phyloP scores from a whole-genome alignment of 2,888 invertebrate species.

The Athalia cordata region DNA sequence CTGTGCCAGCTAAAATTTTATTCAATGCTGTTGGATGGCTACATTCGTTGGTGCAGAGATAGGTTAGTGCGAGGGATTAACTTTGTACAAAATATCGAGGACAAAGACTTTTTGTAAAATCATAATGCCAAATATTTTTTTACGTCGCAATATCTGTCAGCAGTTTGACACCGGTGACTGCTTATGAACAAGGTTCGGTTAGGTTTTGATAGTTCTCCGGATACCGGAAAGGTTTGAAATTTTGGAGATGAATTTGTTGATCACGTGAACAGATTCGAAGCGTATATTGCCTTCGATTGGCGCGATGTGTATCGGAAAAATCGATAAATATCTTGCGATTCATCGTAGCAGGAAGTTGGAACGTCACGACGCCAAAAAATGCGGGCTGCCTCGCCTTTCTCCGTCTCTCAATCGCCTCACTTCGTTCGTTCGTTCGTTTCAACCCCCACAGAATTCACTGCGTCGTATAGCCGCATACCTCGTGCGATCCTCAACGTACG shows the following conservation, averaged over 20 bases:
- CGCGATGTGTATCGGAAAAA: neutral
- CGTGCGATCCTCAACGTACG: constrained; percentile 64
- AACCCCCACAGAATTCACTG: constrained; percentile 21
- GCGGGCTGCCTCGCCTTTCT: constrained; percentile 17
- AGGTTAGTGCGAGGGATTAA: neutral
- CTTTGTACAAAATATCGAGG: neutral
- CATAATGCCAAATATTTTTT: too few relatives aligned
- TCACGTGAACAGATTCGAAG: neutral
- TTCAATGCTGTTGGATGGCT: too few relatives aligned
- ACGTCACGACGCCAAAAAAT: constrained; percentile 44
- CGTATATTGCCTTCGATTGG: neutral
- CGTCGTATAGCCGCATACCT: constrained; percentile 52
- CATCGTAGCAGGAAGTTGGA: constrained; percentile 19
- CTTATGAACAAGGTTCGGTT: neutral
- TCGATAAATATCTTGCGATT: constrained; percentile 36
- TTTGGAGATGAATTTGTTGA: too few relatives aligned
- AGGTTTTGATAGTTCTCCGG: too few relatives aligned
- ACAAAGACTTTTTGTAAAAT: constrained; percentile 20
- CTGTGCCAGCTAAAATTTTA: neutral
- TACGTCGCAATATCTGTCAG: too few relatives aligned
- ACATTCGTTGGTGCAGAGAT: too few relatives aligned
- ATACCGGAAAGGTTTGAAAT: too few relatives aligned
- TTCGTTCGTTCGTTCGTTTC: constrained; percentile 6
- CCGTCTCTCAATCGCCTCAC: constrained; percentile 9
- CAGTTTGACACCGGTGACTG: neutral